Evolutionary conservation across 2,888 invertebrate genomes (phyloP).

Genomic region (Bruchidius siliquastri): DNA sequence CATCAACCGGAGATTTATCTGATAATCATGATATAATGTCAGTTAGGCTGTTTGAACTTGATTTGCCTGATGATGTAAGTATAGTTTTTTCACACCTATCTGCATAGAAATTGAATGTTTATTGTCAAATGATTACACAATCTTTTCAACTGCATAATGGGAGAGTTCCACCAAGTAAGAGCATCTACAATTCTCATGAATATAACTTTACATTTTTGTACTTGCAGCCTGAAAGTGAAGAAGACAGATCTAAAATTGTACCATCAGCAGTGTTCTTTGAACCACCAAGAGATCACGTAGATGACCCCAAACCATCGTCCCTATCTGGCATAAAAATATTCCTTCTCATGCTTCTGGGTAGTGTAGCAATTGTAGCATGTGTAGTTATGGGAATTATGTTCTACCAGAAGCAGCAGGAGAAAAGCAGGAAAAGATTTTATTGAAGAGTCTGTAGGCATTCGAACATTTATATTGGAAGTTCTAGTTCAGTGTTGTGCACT

Average conservation of each 20-base stretch:
- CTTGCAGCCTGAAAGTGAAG: conserved; percentile 55
- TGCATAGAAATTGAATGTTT: too few relatives aligned
- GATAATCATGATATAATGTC: conserved; percentile 95
- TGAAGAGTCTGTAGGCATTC: conserved; percentile 36
- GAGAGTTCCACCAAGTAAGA: too few relatives aligned
- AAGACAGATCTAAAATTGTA: conserved; percentile 76
- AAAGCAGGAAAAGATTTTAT: conserved; percentile 82
- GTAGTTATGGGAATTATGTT: conserved; percentile 87
- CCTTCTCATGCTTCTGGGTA: conserved; percentile 77
- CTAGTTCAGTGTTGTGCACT: conserved; percentile 4
- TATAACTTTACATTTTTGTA: conserved; percentile 3
- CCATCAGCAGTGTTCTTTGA: conserved; percentile 89
- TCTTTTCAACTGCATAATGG: too few relatives aligned
- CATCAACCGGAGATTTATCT: conserved; percentile 94
- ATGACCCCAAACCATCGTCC: conserved; percentile 79
- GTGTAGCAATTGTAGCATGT: conserved; percentile 76
- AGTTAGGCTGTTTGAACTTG: conserved; percentile 88
- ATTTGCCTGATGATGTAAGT: conserved; percentile 64
- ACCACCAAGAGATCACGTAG: conserved; percentile 84
- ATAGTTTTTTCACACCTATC: too few relatives aligned
- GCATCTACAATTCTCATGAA: not conserved
- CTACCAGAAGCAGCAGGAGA: conserved; percentile 88
- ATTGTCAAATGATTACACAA: too few relatives aligned
- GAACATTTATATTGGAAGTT: not conserved
- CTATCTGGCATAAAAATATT: conserved; percentile 90